Evolutionary conservation across 2,113 vertebrate genomes (phyloP).

Genomic region (Tragulus kanchil): DNA sequence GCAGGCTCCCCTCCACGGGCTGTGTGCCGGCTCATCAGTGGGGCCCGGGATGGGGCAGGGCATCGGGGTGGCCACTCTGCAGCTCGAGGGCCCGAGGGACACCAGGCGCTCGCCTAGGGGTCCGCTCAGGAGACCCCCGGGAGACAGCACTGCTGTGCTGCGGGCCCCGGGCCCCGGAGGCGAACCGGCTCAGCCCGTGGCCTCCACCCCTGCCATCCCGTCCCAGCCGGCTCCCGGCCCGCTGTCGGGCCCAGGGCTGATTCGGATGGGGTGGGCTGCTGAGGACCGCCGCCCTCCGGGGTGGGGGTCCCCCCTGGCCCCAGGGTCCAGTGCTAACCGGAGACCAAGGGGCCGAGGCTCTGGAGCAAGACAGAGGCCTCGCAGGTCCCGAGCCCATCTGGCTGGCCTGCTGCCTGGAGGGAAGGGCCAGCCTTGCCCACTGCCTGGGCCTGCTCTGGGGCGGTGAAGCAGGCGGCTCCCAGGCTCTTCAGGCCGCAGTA

Average conservation of each 20-base stretch:
- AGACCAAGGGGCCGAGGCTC: neutral
- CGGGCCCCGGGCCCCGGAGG: accelerated
- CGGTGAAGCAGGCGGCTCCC: neutral
- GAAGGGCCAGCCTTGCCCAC: accelerated
- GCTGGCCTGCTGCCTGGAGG: neutral
- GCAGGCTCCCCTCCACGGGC: conserved; percentile 36
- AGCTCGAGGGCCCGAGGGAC: accelerated
- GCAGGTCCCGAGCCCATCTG: neutral
- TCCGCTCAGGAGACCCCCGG: neutral
- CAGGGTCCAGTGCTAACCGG: accelerated
- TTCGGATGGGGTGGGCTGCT: neutral
- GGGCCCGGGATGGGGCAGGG: accelerated
- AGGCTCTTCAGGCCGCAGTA: neutral
- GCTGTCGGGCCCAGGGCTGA: neutral
- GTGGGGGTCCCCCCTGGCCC: too few relatives aligned
- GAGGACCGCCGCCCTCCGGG: accelerated
- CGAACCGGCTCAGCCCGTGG: neutral
- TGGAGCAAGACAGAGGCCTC: neutral
- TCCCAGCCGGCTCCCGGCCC: neutral
- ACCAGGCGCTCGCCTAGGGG: neutral
- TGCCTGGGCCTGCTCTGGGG: neutral
- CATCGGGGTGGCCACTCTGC: accelerated
- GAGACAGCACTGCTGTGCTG: accelerated
- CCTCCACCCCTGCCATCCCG: neutral
- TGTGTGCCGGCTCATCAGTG: neutral